Conservation (phyloP, 2,113 vertebrate genomes). For the Anhinga rufa region DNA sequence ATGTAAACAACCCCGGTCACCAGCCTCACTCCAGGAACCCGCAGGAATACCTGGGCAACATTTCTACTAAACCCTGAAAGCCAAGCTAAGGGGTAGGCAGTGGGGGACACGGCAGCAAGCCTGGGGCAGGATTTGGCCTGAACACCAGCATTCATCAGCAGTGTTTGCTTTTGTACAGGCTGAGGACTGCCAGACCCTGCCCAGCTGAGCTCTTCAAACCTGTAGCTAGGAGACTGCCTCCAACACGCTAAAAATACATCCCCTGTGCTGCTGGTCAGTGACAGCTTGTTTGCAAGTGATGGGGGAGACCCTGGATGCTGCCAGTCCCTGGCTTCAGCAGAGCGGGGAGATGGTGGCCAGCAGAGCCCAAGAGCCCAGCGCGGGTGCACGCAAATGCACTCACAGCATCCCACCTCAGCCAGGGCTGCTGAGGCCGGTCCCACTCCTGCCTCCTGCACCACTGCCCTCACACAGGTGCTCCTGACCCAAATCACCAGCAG, state of each 20-base stretch:
- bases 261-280: not conserved
- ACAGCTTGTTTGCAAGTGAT: not conserved
- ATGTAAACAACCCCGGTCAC: not conserved
- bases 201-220: not conserved
- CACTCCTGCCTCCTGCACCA: accelerated
- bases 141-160: not conserved
- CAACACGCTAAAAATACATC: slow-evolving; percentile 10
- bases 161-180: not conserved
- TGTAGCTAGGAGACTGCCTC: slow-evolving; percentile 53
- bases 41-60: not conserved
- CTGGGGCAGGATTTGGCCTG: not conserved
- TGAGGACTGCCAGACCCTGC: slow-evolving; percentile 25
- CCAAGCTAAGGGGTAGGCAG: not conserved
- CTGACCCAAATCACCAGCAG: not conserved
- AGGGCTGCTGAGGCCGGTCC: not conserved
- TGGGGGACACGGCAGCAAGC: not conserved
- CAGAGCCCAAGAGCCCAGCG: not conserved
- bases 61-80: not conserved
- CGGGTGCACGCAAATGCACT: accelerated
- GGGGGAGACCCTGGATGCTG: not conserved
- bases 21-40: not conserved
- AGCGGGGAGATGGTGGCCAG: not conserved
- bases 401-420: accelerated
- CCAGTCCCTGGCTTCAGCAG: not conserved
- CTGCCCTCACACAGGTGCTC: not conserved